Evolutionary conservation across 2,888 invertebrate species (phyloP).

Genomic region (Cephus runcator): DNA sequence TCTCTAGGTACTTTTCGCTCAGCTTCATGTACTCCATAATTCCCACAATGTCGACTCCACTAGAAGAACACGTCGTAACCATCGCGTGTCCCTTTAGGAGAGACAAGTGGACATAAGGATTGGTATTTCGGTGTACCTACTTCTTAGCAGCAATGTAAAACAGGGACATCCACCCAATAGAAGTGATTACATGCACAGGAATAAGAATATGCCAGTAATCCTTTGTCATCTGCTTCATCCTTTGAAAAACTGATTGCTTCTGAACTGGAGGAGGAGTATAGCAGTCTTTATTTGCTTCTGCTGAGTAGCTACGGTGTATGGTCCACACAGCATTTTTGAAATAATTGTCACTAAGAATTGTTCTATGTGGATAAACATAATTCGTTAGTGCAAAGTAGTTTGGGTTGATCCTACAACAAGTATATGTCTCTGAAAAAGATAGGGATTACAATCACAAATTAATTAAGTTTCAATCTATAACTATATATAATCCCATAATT

Average conservation of each 20-base stretch:
- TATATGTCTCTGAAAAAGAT: slow-evolving; percentile 25
- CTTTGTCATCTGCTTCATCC: slow-evolving; percentile 91
- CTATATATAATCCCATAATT: slow-evolving; percentile 12
- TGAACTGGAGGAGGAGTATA: slow-evolving; percentile 30
- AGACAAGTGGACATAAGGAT: not conserved
- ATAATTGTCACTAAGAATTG: not conserved
- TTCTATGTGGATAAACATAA: not conserved
- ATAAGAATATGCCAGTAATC: slow-evolving; percentile 97
- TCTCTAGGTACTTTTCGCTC: slow-evolving; percentile 81
- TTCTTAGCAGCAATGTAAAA: slow-evolving; percentile 89
- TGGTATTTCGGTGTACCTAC: slow-evolving; percentile 66
- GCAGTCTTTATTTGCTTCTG: slow-evolving; percentile 15
- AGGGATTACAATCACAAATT: not conserved
- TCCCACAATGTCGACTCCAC: slow-evolving; percentile 90
- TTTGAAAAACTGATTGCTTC: slow-evolving; percentile 77
- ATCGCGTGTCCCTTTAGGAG: not conserved
- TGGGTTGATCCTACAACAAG: slow-evolving; percentile 7
- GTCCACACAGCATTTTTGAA: not conserved
- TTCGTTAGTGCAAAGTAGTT: not conserved
- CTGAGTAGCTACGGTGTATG: slow-evolving; percentile 8
- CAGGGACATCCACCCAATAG: slow-evolving; percentile 86
- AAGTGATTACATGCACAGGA: slow-evolving; percentile 92
- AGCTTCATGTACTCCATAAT: slow-evolving; percentile 81
- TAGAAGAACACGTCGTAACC: slow-evolving; percentile 65
- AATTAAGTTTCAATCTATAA: not conserved